Base-by-base conservation (phyloP, 2,113 vertebrate species). In the Dendropsophus ebraccatus region DNA sequence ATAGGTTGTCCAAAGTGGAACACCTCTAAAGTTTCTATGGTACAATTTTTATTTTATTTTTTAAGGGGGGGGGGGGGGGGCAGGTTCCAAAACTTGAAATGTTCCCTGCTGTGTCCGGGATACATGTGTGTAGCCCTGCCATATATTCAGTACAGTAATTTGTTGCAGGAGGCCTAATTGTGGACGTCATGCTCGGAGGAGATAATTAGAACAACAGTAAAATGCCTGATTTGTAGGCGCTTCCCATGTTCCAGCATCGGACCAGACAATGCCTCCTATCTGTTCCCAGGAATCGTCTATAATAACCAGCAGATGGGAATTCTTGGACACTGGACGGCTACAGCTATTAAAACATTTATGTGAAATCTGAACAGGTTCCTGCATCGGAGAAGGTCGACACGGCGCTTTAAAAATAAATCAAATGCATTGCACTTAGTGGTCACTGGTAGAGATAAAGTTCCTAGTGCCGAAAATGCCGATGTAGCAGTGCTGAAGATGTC, bases 261-360 rank as follows among this genome's bases (percentile, higher is more conserved):
- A 50, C 12, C 23, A 79, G 76, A 79, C 76, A 79, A 79, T 58
- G 52, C 28, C 49, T 79, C 76, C 76, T 56, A 79, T 56, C 76
- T 58, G 32, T 56, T 79, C 32, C 52, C 76, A 58, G 49, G 50
- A 58, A 79, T 37, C 50, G 50, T n/a, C 76, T n/a, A 5, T 79
- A 79, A 79, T 79, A 56, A 35, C 49, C 76, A 79, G 52, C 76
- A 79, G 76, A 79, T 79, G 52, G 50, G 32, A 79, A 79, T 79
- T 79, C 52, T 54, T 79, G 52, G 52, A 32, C 75, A 77, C 50
- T 77, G 50, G 47, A 37, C 25, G 73, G 25, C 52, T 58, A 32
- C 52, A 58, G 52, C 76, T 79, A 58, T 79, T 54, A 35, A 58
- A 79, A 79, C 76, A 79, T 52, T 37, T 58, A 8, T 52, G 76